phyloP scores from a whole-genome alignment of 2,888 invertebrate genomes.

The Catocala sponsa region DNA sequence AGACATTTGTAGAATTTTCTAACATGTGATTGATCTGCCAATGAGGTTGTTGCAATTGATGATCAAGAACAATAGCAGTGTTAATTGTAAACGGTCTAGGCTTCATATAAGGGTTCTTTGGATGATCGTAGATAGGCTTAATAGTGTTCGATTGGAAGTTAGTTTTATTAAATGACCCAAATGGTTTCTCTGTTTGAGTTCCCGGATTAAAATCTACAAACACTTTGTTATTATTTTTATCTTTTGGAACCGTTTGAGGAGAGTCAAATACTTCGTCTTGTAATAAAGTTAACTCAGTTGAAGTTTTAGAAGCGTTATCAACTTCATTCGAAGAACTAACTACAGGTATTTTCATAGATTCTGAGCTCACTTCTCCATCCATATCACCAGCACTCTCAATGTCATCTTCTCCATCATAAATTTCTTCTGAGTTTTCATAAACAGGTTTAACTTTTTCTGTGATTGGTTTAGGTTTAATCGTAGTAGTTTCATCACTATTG shows the following conservation, averaged over 20 bases:
- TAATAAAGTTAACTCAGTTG: constrained; percentile 63
- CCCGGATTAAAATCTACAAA: constrained; percentile 67
- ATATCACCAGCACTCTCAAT: constrained; percentile 60
- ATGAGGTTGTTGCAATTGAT: constrained; percentile 83
- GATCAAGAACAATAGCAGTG: constrained; percentile 71
- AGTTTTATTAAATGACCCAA: constrained; percentile 69
- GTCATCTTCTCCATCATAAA: constrained; percentile 80
- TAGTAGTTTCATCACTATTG: constrained; percentile 76
- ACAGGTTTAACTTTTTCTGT: constrained; percentile 68
- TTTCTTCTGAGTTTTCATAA: constrained; percentile 81
- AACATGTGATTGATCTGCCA: constrained; percentile 84
- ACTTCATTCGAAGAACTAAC: constrained; percentile 74
- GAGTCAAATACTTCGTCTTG: constrained; percentile 64
- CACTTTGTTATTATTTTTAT: constrained; percentile 55
- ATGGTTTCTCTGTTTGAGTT: constrained; percentile 85
- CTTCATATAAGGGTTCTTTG: constrained; percentile 64
- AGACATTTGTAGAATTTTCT: constrained; percentile 76
- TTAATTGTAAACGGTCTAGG: constrained; percentile 81
- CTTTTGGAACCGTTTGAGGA: constrained; percentile 52
- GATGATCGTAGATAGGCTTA: constrained; percentile 67
- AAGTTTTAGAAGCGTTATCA: constrained; percentile 51
- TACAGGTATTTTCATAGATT: constrained; percentile 82
- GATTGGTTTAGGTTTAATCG: constrained; percentile 51
- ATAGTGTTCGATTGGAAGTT: constrained; percentile 74
- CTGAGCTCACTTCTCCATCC: constrained; percentile 82